Conservation (phyloP, 2,888 invertebrate species). For the Tyria jacobaeae region DNA sequence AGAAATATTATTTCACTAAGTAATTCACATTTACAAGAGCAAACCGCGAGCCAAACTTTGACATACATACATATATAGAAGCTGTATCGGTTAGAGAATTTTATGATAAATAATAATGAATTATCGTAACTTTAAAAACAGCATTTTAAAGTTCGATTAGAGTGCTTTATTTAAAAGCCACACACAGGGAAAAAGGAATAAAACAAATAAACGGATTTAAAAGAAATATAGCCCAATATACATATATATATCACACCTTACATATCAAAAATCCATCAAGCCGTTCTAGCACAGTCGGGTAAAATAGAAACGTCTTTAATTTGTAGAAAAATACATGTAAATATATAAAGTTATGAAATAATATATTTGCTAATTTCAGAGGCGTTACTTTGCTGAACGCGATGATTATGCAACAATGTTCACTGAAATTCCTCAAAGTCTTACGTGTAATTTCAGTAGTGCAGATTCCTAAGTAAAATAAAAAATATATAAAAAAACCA, state of each 20-base stretch:
- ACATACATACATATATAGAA: neutral
- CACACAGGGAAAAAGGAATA: neutral
- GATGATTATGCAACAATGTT: neutral
- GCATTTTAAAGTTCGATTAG: neutral
- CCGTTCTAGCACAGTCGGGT: no score
- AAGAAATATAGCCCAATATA: no score
- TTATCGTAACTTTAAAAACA: neutral
- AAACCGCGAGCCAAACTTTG: neutral
- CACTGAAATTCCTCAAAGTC: neutral
- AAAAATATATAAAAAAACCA: no score
- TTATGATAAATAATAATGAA: constrained; percentile 1
- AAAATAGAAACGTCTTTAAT: neutral
- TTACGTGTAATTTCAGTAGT: neutral
- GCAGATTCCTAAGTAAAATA: neutral
- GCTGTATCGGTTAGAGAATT: neutral
- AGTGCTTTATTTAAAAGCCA: neutral
- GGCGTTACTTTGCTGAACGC: neutral
- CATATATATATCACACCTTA: no score
- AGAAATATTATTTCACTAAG: neutral
- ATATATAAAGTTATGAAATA: neutral
- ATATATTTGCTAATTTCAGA: neutral
- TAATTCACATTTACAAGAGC: neutral
- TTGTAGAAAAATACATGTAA: neutral
- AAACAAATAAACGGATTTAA: no score
- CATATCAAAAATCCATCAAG: no score